Base-by-base conservation (phyloP, 2,797 vertebrate genomes). In the Ceyx erithaca region DNA sequence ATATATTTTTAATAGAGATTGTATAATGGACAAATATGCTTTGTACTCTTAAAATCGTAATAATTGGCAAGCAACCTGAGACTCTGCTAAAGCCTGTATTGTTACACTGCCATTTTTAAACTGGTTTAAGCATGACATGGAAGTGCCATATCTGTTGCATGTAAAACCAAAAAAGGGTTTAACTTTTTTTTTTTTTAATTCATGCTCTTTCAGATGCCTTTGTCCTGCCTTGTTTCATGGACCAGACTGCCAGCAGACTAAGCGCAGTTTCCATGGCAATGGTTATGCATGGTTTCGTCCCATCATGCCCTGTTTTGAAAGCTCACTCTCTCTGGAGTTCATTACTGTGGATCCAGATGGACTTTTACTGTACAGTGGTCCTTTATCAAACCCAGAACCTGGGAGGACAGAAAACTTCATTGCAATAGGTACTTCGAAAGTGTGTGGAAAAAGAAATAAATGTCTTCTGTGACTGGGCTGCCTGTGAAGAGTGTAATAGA, bases 281-380 rank as follows among this genome's bases (percentile, higher is more conserved):
- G 98, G 98, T 93, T 98, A 98, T 95, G 98, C 98, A 75, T 98
- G 98, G 98, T 98, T 98, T 96, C 98, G 85, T 85, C 98, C 98
- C 95, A 97, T 98, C 94, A 97, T 93, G 90, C 98, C 97, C 43
- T 98, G 98, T 84, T 98, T 98, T 55, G 97, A 98, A 96, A 98
- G 97, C 96, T 98, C 97, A 4, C 90, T 98, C 67, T 98, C 98
- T 25, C 88, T 98, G 41, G 98, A 99, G 97, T 98, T 98, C 94
- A 98, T 98, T 97, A 98, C 98, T 3, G 96, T 98, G 25, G 97
- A 97, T 85, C 96, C 97, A 59, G 98, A 98, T 80, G 98, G 98
- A 62, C 97, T 98, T 90, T 82, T 98, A 93, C 94, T 99, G 2
- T 98, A 98, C 77, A 98, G 97, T 26, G 98, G 98, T 11, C 98